phyloP scores from a whole-genome alignment of 2,797 vertebrate species.

The Pangasius krempfi region DNA sequence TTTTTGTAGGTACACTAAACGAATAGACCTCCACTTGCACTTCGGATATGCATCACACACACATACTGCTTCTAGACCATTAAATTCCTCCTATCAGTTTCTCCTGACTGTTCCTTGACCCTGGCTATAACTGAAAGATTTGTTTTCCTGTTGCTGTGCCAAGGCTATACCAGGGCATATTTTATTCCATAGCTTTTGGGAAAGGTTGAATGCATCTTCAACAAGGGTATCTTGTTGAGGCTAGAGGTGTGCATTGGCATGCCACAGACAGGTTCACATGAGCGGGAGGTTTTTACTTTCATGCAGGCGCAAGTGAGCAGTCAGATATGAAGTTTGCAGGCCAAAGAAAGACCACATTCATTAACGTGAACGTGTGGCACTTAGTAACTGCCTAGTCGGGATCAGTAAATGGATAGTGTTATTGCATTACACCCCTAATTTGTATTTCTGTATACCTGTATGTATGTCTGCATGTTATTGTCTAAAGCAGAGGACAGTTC shows the following conservation, averaged over 20 bases:
- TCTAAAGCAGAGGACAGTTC: not conserved
- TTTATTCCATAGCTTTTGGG: not conserved
- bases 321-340: not conserved
- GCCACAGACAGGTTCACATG: not conserved
- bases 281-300: not conserved
- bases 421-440: not conserved
- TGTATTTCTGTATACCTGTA: not conserved
- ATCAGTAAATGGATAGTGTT: not conserved
- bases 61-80: too few relatives aligned
- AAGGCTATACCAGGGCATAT: not conserved
- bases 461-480: not conserved
- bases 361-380: not conserved
- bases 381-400: not conserved
- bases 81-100: not conserved
- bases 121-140: not conserved
- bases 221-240: not conserved
- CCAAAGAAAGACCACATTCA: not conserved
- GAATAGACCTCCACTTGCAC: not conserved
- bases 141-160: not conserved
- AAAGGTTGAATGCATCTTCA: not conserved
- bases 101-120: slow-evolving; percentile 1
- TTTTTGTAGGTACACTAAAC: not conserved
- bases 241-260: not conserved
- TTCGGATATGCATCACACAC: not conserved
- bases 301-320: not conserved